Percentiles rank a stretch among this genome's conserved stretches.
phyloP scores from a whole-genome alignment of 2,797 vertebrate species.

The Gymnoscopelus microlampas region DNA sequence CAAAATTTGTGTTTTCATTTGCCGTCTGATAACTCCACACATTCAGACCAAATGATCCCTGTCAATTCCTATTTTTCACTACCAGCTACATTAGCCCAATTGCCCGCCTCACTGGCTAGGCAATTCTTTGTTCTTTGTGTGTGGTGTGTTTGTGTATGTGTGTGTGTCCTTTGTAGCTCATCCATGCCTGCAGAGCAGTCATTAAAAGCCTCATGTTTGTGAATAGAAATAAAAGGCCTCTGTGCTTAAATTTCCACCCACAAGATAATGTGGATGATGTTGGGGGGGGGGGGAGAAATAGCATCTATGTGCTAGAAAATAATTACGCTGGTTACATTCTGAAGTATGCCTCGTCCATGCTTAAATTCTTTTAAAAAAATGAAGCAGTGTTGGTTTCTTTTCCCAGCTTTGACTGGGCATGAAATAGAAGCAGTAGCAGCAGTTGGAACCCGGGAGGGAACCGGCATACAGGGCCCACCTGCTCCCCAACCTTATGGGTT shows the following conservation, averaged over 20 bases:
- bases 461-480: slow-evolving; percentile 23
- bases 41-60: background rate
- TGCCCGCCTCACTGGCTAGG: slow-evolving; percentile 70
- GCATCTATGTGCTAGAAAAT: background rate
- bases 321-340: too few species aligned
- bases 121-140: background rate
- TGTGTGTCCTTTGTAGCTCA: background rate
- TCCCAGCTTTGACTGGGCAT: too few species aligned
- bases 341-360: too few species aligned
- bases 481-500: slow-evolving; percentile 23
- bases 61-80: background rate
- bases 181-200: background rate
- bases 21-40: slow-evolving; percentile 1
- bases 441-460: too few species aligned
- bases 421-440: too few species aligned
- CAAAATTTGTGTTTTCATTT: slow-evolving; percentile 13
- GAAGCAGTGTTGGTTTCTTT: too few species aligned
- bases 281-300: slow-evolving; percentile 12
- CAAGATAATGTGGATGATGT: too few species aligned
- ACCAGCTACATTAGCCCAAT: background rate
- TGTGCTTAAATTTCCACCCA: too few species aligned
- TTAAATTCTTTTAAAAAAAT: too few species aligned
- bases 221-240: too few species aligned
- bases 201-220: too few species aligned
- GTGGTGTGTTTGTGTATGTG: background rate